A percentile compares a stretch with the other conserved stretches of the same genome.
Conservation (phyloP, 2,113 vertebrate species). For the Rhea pennata region DNA sequence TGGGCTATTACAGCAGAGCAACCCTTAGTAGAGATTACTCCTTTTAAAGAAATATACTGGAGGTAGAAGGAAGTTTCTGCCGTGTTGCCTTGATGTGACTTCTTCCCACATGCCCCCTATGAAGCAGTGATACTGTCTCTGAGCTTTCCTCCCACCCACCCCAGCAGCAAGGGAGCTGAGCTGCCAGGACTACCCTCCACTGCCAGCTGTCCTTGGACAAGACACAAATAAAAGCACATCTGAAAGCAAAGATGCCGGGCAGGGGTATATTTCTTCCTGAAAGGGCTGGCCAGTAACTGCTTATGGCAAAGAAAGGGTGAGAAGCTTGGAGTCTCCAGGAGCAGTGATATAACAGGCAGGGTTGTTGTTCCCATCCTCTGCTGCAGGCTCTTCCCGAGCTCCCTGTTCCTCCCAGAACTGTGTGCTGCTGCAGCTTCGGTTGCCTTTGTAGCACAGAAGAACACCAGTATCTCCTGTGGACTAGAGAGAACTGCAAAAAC, state of each 20-base stretch:
- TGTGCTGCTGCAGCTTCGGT: neutral
- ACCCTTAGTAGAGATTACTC: neutral
- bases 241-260: neutral
- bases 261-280: neutral
- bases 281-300: neutral
- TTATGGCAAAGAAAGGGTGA: neutral
- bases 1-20: neutral
- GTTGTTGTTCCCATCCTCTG: neutral
- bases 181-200: neutral
- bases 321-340: neutral
- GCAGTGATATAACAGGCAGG: accelerated
- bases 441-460: constrained; percentile 40
- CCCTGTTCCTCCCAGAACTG: neutral
- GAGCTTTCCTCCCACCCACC: neutral
- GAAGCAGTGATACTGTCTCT: neutral
- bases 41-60: neutral
- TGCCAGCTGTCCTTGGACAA: neutral
- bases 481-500: constrained; percentile 57
- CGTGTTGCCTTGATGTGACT: accelerated
- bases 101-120: neutral
- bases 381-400: neutral
- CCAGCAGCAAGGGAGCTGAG: accelerated
- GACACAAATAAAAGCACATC: accelerated
- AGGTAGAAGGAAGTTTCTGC: neutral
- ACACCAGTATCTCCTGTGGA: constrained; percentile 26